phyloP scores from a whole-genome alignment of 2,113 vertebrate genomes.

The Promerops cafer region DNA sequence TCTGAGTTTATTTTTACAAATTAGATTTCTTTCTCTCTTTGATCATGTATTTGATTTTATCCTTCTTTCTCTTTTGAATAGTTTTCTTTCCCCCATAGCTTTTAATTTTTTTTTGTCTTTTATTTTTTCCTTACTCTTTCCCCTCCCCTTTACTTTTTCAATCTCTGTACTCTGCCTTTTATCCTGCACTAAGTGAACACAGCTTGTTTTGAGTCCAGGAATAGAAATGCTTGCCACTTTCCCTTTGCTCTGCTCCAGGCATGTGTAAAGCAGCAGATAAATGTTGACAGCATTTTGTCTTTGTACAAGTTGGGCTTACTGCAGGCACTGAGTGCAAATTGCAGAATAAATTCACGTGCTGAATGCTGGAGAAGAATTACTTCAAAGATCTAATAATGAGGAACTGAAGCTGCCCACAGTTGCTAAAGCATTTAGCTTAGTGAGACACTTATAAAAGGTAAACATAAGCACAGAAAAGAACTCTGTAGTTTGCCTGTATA shows the following conservation, averaged over 20 bases:
- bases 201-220: constrained; percentile 4
- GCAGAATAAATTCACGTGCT: constrained; percentile 18
- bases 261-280: constrained; percentile 28
- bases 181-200: neutral
- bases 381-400: constrained; percentile 8
- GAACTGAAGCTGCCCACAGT: neutral
- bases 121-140: neutral
- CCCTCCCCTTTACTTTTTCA: neutral
- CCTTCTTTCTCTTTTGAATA: neutral
- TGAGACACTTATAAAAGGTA: neutral
- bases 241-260: constrained; percentile 7
- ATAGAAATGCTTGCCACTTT: constrained; percentile 1
- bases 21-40: neutral
- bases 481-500: neutral
- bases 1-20: neutral
- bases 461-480: neutral
- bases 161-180: neutral
- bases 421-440: neutral
- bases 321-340: neutral
- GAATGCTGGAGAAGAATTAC: constrained; percentile 10
- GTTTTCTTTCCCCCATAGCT: neutral
- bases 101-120: neutral
- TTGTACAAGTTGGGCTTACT: neutral
- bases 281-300: constrained; percentile 30
- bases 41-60: neutral